These are phyloP conservation scores for Lasioglossum malachurum DNA, from an alignment of 2,888 invertebrate genomes.

Conservation along the genomic window DNA sequence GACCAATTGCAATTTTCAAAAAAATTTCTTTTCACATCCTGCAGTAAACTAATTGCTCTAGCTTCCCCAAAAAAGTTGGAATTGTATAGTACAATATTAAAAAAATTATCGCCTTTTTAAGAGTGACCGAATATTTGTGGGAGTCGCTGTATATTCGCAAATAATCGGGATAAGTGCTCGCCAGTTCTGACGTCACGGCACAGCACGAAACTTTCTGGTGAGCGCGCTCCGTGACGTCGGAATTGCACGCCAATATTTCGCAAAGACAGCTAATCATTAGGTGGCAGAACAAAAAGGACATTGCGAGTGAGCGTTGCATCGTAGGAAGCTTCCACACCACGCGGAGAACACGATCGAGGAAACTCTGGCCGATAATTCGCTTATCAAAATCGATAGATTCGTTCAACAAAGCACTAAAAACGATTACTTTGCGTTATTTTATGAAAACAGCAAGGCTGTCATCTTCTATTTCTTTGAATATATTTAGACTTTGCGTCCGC, in stretches of 20 bases:
- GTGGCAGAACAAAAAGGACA: not conserved
- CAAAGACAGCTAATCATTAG: not conserved
- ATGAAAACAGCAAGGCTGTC: not conserved
- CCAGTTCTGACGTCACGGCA: not conserved
- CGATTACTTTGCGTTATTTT: not conserved
- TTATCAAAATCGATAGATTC: not conserved
- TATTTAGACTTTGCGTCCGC: too few species aligned
- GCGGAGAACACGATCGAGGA: not conserved
- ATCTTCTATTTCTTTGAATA: too few species aligned
- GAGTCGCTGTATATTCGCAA: not conserved
- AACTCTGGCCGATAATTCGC: not conserved
- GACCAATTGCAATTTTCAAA: too few species aligned
- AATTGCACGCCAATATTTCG: conserved; percentile 22
- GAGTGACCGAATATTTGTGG: too few species aligned
- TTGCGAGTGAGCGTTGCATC: not conserved
- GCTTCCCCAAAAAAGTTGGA: too few species aligned
- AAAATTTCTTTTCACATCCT: too few species aligned
- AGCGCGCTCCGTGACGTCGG: conserved; percentile 4
- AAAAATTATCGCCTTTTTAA: too few species aligned
- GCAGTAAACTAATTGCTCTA: too few species aligned
- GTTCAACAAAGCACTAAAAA: too few species aligned
- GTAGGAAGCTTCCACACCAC: not conserved
- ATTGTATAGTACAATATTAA: too few species aligned
- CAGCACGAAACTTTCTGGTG: conserved; percentile 3
- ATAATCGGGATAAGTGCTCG: not conserved